Conservation (phyloP, 2,888 invertebrate species). For the Drosophila monieri region DNA sequence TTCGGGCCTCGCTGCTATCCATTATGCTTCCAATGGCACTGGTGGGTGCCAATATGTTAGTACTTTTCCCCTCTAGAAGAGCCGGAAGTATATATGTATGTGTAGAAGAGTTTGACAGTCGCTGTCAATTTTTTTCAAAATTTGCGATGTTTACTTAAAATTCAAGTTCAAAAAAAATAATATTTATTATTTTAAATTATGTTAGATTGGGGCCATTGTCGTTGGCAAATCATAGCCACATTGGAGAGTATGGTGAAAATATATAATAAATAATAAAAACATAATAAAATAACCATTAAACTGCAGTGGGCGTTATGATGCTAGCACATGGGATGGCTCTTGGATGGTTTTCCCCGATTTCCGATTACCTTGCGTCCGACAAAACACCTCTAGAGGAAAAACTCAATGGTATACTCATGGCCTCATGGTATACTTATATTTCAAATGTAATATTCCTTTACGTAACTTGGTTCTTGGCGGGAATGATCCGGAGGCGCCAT, state of each 20-base stretch:
- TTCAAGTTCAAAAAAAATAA: background rate
- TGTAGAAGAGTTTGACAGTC: no score
- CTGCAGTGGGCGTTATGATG: background rate
- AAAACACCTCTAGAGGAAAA: background rate
- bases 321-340: background rate
- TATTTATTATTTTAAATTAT: background rate
- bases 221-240: background rate
- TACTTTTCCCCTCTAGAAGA: no score
- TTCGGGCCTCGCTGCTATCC: no score
- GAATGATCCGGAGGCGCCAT: background rate
- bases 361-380: background rate
- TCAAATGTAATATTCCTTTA: background rate
- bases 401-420: background rate
- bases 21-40: no score
- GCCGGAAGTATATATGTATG: no score
- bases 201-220: background rate
- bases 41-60: no score
- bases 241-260: background rate
- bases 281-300: background rate
- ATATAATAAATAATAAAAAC: background rate
- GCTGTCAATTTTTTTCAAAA: no score
- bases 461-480: background rate
- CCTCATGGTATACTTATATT: background rate
- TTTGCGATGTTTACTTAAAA: no score
- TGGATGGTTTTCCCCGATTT: background rate